phyloP scores from a whole-genome alignment of 2,797 vertebrate genomes.

The Chaetodon trifasciatus region DNA sequence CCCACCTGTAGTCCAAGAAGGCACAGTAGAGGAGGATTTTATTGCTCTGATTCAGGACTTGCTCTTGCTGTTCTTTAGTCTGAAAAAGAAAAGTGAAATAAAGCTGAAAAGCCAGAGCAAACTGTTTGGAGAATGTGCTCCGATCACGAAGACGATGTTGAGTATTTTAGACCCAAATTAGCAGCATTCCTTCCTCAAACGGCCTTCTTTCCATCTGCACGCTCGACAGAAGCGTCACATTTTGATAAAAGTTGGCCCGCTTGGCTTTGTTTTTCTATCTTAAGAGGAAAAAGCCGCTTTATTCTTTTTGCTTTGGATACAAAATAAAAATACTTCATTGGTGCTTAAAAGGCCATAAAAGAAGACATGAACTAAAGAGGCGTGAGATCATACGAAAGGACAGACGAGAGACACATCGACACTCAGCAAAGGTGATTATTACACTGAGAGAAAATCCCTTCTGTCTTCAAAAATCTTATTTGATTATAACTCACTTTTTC shows the following conservation, averaged over 20 bases:
- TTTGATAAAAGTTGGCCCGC: slow-evolving; percentile 14
- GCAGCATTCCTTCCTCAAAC: slow-evolving; percentile 20
- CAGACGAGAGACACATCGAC: slow-evolving; percentile 26
- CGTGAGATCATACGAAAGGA: slow-evolving; percentile 40
- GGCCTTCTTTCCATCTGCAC: slow-evolving; percentile 29
- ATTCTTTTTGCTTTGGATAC: slow-evolving; percentile 36
- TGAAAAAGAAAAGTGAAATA: slow-evolving; percentile 75
- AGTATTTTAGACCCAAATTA: slow-evolving; percentile 38
- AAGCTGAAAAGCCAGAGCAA: slow-evolving; percentile 23
- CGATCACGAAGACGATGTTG: slow-evolving; percentile 23
- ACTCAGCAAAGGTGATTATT: slow-evolving; percentile 66
- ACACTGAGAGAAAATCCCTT: slow-evolving; percentile 56
- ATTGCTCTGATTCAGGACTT: slow-evolving; percentile 89
- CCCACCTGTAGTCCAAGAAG: slow-evolving; percentile 96
- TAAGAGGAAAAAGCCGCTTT: slow-evolving; percentile 36
- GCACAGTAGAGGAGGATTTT: slow-evolving; percentile 93
- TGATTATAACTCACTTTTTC: slow-evolving; percentile 85
- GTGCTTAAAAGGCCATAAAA: slow-evolving; percentile 31
- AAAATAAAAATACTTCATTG: slow-evolving; percentile 27
- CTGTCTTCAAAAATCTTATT: slow-evolving; percentile 70
- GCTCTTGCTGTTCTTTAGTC: slow-evolving; percentile 87
- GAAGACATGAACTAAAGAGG: slow-evolving; percentile 18
- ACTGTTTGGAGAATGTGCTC: slow-evolving; percentile 34
- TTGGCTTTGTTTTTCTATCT: slow-evolving; percentile 25
- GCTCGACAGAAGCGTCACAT: slow-evolving; percentile 42